Conservation (phyloP, 2,797 vertebrate species). For the Gymnodraco acuticeps region DNA sequence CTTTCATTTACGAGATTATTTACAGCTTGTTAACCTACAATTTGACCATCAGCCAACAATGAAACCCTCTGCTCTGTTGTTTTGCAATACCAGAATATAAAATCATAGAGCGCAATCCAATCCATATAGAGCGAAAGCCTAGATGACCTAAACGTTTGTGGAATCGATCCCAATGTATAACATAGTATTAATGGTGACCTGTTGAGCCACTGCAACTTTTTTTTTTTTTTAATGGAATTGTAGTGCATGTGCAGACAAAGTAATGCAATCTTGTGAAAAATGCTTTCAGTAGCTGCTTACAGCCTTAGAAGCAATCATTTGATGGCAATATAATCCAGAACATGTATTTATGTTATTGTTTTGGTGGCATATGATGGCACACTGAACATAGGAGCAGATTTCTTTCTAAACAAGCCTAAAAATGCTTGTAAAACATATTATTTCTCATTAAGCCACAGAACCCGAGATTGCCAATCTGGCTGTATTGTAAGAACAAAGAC, state of each 20-base stretch:
- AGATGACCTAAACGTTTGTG: not conserved
- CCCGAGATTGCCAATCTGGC: conserved; percentile 37
- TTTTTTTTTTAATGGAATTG: not conserved
- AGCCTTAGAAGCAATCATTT: conserved; percentile 2
- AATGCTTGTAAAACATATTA: conserved; percentile 52
- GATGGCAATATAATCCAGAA: conserved; percentile 6
- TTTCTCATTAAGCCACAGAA: conserved; percentile 44
- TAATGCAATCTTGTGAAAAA: conserved; percentile 4
- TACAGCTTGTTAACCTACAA: conserved; percentile 10
- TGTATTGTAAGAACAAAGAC: conserved; percentile 60
- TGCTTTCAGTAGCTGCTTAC: not conserved
- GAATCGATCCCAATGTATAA: not conserved
- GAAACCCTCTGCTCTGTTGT: not conserved
- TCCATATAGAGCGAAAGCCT: not conserved
- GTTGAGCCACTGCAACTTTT: conserved; percentile 2
- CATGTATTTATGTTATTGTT: conserved; percentile 17
- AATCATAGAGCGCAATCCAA: not conserved
- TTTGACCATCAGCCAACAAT: conserved; percentile 1
- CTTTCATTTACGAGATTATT: conserved; percentile 23
- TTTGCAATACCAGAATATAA: not conserved
- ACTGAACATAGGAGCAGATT: conserved; percentile 23
- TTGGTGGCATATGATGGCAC: conserved; percentile 17
- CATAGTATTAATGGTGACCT: not conserved
- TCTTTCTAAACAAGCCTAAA: conserved; percentile 41
- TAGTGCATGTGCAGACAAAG: not conserved